Conservation (phyloP, 2,797 vertebrate genomes). For the Parauchenoglanis punctatus region DNA sequence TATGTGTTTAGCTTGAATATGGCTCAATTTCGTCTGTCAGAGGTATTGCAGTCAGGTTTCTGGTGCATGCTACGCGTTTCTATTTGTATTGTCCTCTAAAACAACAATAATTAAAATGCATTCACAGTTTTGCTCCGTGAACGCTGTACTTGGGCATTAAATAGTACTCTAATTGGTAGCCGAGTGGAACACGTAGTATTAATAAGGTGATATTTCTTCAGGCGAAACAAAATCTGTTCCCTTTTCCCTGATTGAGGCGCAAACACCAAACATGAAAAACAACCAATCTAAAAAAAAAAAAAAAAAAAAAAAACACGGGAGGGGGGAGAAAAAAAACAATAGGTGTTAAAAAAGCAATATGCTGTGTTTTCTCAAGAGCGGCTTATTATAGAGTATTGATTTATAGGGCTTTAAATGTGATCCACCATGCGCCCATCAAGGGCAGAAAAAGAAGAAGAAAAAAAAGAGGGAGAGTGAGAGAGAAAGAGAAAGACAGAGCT, state of each 20-base stretch:
- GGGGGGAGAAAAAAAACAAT: slow-evolving; percentile 74
- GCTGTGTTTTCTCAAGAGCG: slow-evolving; percentile 77
- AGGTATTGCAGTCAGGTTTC: slow-evolving; percentile 1
- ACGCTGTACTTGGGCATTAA: slow-evolving; percentile 84
- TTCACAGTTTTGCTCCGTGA: slow-evolving; percentile 79
- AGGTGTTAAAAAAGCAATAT: slow-evolving; percentile 87
- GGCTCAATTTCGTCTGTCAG: slow-evolving; percentile 30
- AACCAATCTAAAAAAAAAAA: slow-evolving; percentile 59
- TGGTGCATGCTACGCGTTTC: slow-evolving; percentile 1
- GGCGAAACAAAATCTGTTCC: slow-evolving; percentile 89
- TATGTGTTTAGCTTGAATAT: slow-evolving; percentile 48
- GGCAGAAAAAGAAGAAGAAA: slow-evolving; percentile 75
- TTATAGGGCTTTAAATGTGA: slow-evolving; percentile 82
- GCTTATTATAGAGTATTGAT: slow-evolving; percentile 83
- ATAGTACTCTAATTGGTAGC: slow-evolving; percentile 76
- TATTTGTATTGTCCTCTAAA: slow-evolving; percentile 48
- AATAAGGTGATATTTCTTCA: slow-evolving; percentile 85
- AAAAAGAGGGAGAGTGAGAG: slow-evolving; percentile 58
- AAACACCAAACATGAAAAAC: slow-evolving; percentile 59
- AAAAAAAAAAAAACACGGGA: too few relatives aligned
- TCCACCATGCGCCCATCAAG: slow-evolving; percentile 87
- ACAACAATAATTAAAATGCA: slow-evolving; percentile 85
- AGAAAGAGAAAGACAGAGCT: slow-evolving; percentile 63
- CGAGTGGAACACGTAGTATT: slow-evolving; percentile 65
- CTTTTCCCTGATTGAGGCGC: slow-evolving; percentile 66